Evolutionary conservation across 2,888 invertebrate genomes (phyloP), one percentile per base, ranked within the genome.

Genomic region (Sesia bembeciformis): DNA sequence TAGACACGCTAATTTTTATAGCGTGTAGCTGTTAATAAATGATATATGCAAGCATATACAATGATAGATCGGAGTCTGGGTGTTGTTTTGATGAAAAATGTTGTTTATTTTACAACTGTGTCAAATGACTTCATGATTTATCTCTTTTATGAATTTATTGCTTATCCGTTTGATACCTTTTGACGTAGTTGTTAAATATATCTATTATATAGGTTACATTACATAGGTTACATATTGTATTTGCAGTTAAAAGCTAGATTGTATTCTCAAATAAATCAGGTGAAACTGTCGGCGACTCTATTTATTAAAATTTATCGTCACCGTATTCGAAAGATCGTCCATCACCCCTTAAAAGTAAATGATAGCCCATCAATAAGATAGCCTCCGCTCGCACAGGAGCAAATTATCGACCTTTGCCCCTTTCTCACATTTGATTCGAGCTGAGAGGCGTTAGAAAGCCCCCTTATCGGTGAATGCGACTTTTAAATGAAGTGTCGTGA

Each of bases 381-480:
- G 59, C 62, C 64, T 66, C 65, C 57, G 57, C 63, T 60, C 62
- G 62, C 60, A 67, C 78, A 73, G 83, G 77, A 81, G 83, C 80
- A 68, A 74, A 78, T 74, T 74, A 68, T 68, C 74, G 81, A 83
- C 83, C 84, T 78, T 53, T 78, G 74, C 67, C 72, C 77, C 64
- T 66, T 81, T 84, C 81, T 76, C 84, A 82, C 78, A 79, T 76
- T 72, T 66, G 74, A 73, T 70, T 67, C 65, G 64, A 42, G 60
- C 53, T 59, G 58, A 74, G 23, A 23, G 72, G 76, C 73, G 81
- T 78, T 81, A 84, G 84, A 84, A 85, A 84, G 84, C 78, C 49
- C n/a, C 75, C 68, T 74, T 73, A 78, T 77, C 66, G 57, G 52
- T 56, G 51, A 46, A 52, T 73, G 56, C 54, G 55, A 58, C 59